These are phyloP conservation scores for Diarsia rubi DNA, from an alignment of 2,888 invertebrate species.

Conservation along the genomic window DNA sequence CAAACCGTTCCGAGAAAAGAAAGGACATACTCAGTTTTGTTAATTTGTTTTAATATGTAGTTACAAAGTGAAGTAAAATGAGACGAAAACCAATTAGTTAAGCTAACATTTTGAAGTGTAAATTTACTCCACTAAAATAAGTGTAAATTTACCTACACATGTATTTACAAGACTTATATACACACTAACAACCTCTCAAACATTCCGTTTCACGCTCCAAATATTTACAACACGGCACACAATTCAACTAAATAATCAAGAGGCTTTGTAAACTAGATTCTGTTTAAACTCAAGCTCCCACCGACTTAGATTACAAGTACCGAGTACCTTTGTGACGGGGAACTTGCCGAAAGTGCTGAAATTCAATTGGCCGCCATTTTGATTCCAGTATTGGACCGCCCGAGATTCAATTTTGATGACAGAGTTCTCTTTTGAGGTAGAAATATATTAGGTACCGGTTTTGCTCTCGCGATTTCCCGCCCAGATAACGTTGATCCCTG, in stretches of 20 bases:
- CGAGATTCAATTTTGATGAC: constrained; percentile 71
- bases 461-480: constrained; percentile 60
- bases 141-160: not conserved
- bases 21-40: no score
- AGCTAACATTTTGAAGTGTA: not conserved
- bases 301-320: constrained; percentile 58
- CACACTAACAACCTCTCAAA: not conserved
- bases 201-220: constrained; percentile 40
- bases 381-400: constrained; percentile 69
- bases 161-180: not conserved
- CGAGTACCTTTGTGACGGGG: constrained; percentile 63
- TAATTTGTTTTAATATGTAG: not conserved
- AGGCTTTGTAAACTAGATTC: constrained; percentile 41
- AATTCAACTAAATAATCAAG: constrained; percentile 49
- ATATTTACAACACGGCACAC: constrained; percentile 26
- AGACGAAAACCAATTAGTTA: not conserved
- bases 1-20: not conserved
- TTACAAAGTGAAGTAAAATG: not conserved
- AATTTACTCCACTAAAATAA: not conserved
- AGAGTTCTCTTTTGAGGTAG: constrained; percentile 69
- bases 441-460: constrained; percentile 66
- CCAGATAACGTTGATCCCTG: constrained; percentile 45
- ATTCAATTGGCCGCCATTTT: constrained; percentile 74
- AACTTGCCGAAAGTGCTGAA: constrained; percentile 70
- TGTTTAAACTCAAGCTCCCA: constrained; percentile 48